Percentiles rank a stretch among this genome's conserved stretches.
phyloP scores from a whole-genome alignment of 2,113 vertebrate species.

The Vimba vimba region DNA sequence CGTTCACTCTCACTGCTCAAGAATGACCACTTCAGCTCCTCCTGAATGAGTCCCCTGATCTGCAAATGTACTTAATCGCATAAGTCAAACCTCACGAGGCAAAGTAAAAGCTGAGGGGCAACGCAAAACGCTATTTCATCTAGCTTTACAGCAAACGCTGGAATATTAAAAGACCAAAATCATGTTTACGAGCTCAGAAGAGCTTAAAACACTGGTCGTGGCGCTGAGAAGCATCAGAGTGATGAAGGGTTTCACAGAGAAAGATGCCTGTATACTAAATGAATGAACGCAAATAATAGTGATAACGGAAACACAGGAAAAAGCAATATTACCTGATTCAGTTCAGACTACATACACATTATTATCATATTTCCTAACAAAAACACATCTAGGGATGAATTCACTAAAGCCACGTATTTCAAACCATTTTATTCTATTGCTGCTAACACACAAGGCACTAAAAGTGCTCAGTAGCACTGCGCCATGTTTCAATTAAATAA shows the following conservation, averaged over 20 bases:
- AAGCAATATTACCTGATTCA: not conserved
- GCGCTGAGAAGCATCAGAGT: not conserved
- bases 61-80: conserved; percentile 57
- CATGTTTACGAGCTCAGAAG: conserved; percentile 46
- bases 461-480: not conserved
- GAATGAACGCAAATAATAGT: not conserved
- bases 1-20: conserved; percentile 30
- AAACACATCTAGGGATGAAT: not conserved
- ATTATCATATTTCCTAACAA: not conserved
- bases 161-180: conserved; percentile 52
- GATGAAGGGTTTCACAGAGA: conserved; percentile 25
- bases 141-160: conserved; percentile 33
- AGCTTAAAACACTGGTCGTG: conserved; percentile 40
- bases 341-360: not conserved
- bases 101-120: conserved; percentile 18
- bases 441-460: not conserved
- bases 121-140: conserved; percentile 37
- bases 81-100: conserved; percentile 46
- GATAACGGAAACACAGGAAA: not conserved
- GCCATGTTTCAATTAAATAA: too few species aligned
- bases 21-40: conserved; percentile 48
- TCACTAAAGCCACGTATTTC: not conserved
- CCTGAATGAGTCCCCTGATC: conserved; percentile 36
- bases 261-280: not conserved
- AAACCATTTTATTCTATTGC: not conserved